Percentiles rank a stretch among this genome's conserved stretches.
phyloP scores from a whole-genome alignment of 2,113 vertebrate genomes.

The Perognathus longimembris region DNA sequence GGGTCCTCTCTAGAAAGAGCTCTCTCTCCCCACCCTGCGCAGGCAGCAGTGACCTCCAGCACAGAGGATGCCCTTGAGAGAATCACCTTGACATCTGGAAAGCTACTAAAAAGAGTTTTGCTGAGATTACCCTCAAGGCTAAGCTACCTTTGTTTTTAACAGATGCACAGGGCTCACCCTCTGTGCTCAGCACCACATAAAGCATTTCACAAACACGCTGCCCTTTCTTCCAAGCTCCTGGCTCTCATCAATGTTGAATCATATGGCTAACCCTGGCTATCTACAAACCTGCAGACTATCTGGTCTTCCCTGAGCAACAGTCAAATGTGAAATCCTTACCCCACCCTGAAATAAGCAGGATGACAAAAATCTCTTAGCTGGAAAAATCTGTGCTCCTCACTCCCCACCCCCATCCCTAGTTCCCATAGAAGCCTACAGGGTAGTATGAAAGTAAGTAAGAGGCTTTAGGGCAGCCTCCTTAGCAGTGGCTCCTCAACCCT shows the following conservation, averaged over 20 bases:
- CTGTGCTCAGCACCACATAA: constrained; percentile 1
- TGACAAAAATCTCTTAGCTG: not conserved
- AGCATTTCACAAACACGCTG: constrained; percentile 12
- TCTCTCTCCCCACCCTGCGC: not conserved
- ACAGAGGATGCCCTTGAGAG: constrained; percentile 61
- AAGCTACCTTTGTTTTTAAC: constrained; percentile 37
- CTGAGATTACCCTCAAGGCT: constrained; percentile 11
- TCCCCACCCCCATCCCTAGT: not conserved
- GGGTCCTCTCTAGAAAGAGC: constrained; percentile 52
- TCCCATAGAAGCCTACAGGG: not conserved
- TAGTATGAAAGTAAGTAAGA: not conserved
- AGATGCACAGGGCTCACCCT: not conserved
- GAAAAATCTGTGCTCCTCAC: not conserved
- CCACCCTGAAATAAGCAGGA: not conserved
- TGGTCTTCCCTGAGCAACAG: not conserved
- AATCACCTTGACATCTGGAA: constrained; percentile 55
- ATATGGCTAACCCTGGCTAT: not conserved
- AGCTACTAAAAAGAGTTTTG: constrained; percentile 8
- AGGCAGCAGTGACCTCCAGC: constrained; percentile 63
- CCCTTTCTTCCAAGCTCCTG: not conserved
- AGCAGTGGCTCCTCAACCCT: not conserved
- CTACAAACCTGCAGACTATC: not conserved
- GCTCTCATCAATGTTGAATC: not conserved
- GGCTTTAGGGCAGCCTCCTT: not conserved
- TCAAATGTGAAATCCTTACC: not conserved